A percentile compares a stretch with the other conserved stretches of the same genome.
Conservation (phyloP, 1,140 invertebrate genomes). For the Neotoxoptera formosana region DNA sequence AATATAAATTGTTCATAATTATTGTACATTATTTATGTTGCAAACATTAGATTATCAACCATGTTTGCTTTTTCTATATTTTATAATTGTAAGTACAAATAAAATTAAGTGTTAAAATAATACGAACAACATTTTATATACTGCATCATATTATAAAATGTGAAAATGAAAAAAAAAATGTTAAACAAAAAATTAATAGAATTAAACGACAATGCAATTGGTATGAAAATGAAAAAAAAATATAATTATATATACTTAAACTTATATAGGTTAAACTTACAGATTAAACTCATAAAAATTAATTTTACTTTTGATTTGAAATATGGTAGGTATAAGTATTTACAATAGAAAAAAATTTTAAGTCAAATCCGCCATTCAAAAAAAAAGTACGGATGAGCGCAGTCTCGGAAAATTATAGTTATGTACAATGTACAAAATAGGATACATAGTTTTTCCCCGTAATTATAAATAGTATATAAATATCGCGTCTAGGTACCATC, state of each 20-base stretch:
- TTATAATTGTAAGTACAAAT: neutral
- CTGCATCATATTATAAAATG: neutral
- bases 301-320: neutral
- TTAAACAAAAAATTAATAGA: neutral
- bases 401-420: conserved; percentile 39
- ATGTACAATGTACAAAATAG: conserved; percentile 39
- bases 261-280: neutral
- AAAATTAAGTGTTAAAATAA: neutral
- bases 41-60: neutral
- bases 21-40: neutral
- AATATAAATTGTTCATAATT: too few species aligned
- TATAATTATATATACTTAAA: neutral
- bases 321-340: conserved; percentile 18
- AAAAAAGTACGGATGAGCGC: conserved; percentile 4
- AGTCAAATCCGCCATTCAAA: neutral
- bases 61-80: neutral
- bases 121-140: neutral
- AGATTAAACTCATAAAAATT: neutral
- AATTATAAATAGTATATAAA: neutral
- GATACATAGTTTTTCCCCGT: neutral
- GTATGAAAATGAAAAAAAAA: neutral
- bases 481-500: neutral
- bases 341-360: neutral
- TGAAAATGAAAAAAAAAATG: neutral
- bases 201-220: neutral